Base-by-base conservation (phyloP, 2,888 invertebrate species). In the Autographa pulchrina region DNA sequence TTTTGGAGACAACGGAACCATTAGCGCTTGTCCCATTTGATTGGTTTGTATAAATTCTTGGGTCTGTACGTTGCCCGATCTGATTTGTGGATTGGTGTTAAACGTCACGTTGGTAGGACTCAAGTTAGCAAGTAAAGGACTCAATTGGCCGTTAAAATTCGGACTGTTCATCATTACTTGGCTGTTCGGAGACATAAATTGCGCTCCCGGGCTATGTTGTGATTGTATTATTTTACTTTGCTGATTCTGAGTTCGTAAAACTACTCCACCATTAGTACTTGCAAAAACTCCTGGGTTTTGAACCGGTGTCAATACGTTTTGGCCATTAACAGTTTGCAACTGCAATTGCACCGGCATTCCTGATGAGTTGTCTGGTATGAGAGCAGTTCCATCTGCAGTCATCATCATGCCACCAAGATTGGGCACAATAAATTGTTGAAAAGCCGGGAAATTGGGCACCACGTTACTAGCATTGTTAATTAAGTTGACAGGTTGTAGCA, bases 351-450 rank as follows among this genome's bases (percentile, higher is more conserved):
- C 96, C 0, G 97, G 97, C 83, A 97, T 96, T 38, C 96, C 96
- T 54, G 97, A 96, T 0, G 97, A 96, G 25, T 97, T 96, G 78
- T 98, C 97, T 88, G 97, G 97, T 60, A 98, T 96, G 61, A 98
- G 96, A 0, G 98, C 97, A 0, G 98, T 97, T 38, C 97, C 97
- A 85, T 97, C 97, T 0, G 98, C 97, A 13, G 98, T 97, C 97
- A 98, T 98, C 0, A 98, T 97, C 97, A 98, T 97, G 0, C 98
- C 97, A 16, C 98, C 97, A 2, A 98, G 93, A 80, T 98, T 98
- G 14, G 98, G 98, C 69, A 98, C 97, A 66, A 98, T 97, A 84
- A 98, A 97, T 87, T 98, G 98, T 88, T 98, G 98, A 82, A 98
- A 97, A 0, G 97, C 97, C 0, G 97, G 97, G 88, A 98, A 97